Conservation (phyloP, 1,140 invertebrate species). For the Cotesia glomerata region DNA sequence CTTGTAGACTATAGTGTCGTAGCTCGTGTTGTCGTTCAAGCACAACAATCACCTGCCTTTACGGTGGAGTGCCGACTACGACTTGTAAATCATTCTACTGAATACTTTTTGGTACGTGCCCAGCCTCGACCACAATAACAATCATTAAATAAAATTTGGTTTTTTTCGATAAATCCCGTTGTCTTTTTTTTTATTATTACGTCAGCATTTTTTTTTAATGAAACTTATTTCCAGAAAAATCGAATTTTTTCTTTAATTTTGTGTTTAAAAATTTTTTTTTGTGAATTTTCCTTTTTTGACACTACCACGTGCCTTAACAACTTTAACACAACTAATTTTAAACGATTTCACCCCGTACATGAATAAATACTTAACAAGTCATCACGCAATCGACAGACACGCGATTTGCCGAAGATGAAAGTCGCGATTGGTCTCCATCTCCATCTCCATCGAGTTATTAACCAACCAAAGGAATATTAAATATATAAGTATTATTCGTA, state of each 20-base stretch:
- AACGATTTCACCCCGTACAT: constrained; percentile 21
- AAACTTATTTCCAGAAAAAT: too few species aligned
- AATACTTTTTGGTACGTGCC: constrained; percentile 42
- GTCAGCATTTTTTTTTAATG: too few species aligned
- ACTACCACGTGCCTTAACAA: constrained; percentile 3
- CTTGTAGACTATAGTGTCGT: constrained; percentile 12
- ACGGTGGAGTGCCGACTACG: constrained; percentile 60
- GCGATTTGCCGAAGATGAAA: constrained; percentile 17
- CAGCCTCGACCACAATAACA: constrained; percentile 6
- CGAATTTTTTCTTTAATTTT: too few species aligned
- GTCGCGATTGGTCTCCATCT: constrained; percentile 4
- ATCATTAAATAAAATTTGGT: constrained; percentile 12
- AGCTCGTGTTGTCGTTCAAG: constrained; percentile 46
- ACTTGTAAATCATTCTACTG: constrained; percentile 61
- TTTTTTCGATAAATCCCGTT: neutral
- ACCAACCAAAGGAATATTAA: constrained; percentile 5
- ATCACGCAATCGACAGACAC: constrained; percentile 4
- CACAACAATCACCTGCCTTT: constrained; percentile 60
- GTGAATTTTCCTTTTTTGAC: neutral
- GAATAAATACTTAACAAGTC: constrained; percentile 13
- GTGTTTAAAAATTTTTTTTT: too few species aligned
- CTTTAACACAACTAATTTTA: neutral
- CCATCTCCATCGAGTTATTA: neutral
- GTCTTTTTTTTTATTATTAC: neutral
- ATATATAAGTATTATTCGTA: neutral